These are phyloP conservation scores for Tribolium freemani DNA, from an alignment of 2,888 invertebrate species.

Conservation along the genomic window DNA sequence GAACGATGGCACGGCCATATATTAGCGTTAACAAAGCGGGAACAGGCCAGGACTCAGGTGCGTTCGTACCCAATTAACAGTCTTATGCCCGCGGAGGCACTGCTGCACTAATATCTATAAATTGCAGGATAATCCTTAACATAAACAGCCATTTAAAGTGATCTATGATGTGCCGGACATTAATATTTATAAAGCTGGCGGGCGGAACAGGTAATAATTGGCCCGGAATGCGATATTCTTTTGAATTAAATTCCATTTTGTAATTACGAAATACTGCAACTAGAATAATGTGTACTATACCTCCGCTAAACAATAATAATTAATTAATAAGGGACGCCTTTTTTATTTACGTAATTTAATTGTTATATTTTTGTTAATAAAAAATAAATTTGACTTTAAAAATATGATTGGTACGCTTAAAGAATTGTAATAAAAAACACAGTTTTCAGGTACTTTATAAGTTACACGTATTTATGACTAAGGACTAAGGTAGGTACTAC, in stretches of 20 bases:
- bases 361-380: too few relatives aligned
- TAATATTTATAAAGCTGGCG: slow-evolving; percentile 44
- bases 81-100: slow-evolving; percentile 56
- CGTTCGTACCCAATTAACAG: slow-evolving; percentile 61
- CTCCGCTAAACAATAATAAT: too few relatives aligned
- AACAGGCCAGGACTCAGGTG: slow-evolving; percentile 62
- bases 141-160: slow-evolving; percentile 66
- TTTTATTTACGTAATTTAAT: too few relatives aligned
- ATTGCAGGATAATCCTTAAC: slow-evolving; percentile 66
- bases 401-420: too few relatives aligned
- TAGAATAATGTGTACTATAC: not conserved
- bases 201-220: slow-evolving; percentile 31
- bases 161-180: slow-evolving; percentile 62
- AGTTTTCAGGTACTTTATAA: too few relatives aligned
- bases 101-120: slow-evolving; percentile 65
- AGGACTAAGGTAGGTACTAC: too few relatives aligned
- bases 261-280: not conserved
- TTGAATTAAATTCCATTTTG: not conserved
- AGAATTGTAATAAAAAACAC: too few relatives aligned
- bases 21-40: slow-evolving; percentile 46
- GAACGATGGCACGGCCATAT: slow-evolving; percentile 44
- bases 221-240: not conserved
- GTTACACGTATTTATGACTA: too few relatives aligned
- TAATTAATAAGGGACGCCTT: too few relatives aligned
- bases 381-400: too few relatives aligned